Base-by-base conservation (phyloP, 2,888 invertebrate species). In the Caenorhabditis wallacei region DNA sequence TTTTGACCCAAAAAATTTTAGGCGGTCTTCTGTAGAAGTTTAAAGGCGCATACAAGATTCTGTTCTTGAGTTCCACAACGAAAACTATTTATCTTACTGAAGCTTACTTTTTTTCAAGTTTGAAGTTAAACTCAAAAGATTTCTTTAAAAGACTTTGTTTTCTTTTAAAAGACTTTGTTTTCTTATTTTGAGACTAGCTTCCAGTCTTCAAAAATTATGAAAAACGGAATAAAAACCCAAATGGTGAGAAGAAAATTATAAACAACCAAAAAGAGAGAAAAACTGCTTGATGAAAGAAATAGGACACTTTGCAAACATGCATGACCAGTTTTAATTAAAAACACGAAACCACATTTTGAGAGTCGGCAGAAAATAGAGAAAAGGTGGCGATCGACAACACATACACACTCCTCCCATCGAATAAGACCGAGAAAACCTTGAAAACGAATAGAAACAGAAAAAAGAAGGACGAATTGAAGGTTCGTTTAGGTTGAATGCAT, bases 241-340 rank as follows among this genome's bases (percentile, higher is more conserved):
- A n/a, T n/a, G 20, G 5, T 18, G n/a, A 56, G 24, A 7, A 48
- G 18, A 3, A 7, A 48, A 48, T 18, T 3, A 13, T 13, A 20
- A n/a, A 53, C 11, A 18, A 35, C 22, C 43, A 54, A 51, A 64
- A 74, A 61, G 24, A 20, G 11, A n/a, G 24, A 20, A 53, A 22
- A n/a, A n/a, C n/a, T n/a, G 7, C 26, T 16, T 20, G 18, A 5
- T 51, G 18, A 26, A 40, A 35, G 74, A 74, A 75, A 75, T 66
- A 66, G 66, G 75, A 75, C 66, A 75, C 75, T 75, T 48, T 57
- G 66, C 66, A 66, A 75, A 75, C 59, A 75, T 57, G 51, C 53
- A 53, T 53, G 66, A 66, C 66, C 72, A 43, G 30, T 56, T 56
- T 30, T 74, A 74, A 74, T 74, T 74, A 74, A 74, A 71, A 74